Evolutionary conservation across 2,888 invertebrate species (phyloP), one percentile per base, ranked within the genome.

Genomic region (Cheilosia vulpina): DNA sequence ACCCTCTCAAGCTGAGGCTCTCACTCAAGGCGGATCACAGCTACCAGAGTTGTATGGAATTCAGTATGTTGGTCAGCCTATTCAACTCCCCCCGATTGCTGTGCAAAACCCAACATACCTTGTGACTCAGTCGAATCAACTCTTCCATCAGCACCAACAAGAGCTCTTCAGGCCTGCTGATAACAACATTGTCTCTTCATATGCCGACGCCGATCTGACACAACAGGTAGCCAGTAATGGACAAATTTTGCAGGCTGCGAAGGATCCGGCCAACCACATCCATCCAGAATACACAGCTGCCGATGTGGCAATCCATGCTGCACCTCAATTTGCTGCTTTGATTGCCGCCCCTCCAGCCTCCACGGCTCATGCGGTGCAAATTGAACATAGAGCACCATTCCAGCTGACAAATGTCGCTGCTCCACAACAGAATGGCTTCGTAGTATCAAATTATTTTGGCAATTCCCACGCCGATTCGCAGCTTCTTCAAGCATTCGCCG

Each of bases 131-230:
- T 92, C 92, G n/a, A 92, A 92, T 75, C 91, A 92, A 81, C 90
- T 93, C 9, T 91, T 91, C 62, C 89, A 89, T 4, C 92, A 91
- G 82, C 92, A 91, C 77, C 92, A 92, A 60, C 91, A 91, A 82
- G 90, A 92, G 13, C 90, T 94, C 7, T 94, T 94, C 87, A 93
- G 94, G 89, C 93, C 94, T 11, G 93, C 94, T 87, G 89, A 94
- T 68, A 93, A 93, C 50, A 93, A 92, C 4, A 69, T 89, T 19
- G 87, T 89, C 65, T 31, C 89, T 2, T 90, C 90, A 41, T 91
- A 91, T 63, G 89, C 89, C 1, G 90, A 90, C 55, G 90, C 90
- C 1, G 92, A 92, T 78, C 87, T 91, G 13, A 91, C 91, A 6
- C 91, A 91, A 73, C 90, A 92, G 78, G 90, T 91, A 9, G 91